Percentiles rank a stretch among this genome's conserved stretches.
Evolutionary conservation across 2,888 invertebrate genomes (phyloP).

Genomic region (Lasioglossum figueresi): DNA sequence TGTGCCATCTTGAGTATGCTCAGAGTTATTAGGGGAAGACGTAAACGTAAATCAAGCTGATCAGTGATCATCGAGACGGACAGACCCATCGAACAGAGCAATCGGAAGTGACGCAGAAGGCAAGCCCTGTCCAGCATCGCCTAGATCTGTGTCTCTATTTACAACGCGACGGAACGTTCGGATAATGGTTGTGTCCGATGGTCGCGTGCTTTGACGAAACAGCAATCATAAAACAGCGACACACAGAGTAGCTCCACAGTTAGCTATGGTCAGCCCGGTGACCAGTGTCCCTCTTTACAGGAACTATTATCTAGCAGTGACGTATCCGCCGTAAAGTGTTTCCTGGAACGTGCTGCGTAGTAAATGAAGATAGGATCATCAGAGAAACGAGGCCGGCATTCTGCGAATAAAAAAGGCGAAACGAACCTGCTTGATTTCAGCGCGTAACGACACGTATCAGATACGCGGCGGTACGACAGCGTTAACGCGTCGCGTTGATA

Average conservation of each 20-base stretch:
- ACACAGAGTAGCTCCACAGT: not conserved
- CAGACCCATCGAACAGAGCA: not conserved
- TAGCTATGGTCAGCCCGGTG: not conserved
- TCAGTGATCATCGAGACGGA: too few species aligned
- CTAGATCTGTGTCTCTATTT: not conserved
- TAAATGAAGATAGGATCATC: conserved; percentile 58
- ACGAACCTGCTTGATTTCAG: not conserved
- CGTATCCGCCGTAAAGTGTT: conserved; percentile 54
- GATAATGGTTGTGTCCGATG: not conserved
- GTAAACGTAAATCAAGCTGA: too few species aligned
- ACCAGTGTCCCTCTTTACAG: conserved; percentile 29
- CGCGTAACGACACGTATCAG: not conserved
- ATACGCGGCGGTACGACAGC: not conserved
- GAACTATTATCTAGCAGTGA: conserved; percentile 42
- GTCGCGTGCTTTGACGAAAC: conserved; percentile 16
- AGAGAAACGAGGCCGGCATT: conserved; percentile 52
- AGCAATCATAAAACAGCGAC: not conserved
- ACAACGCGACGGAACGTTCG: not conserved
- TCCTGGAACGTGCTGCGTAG: conserved; percentile 58
- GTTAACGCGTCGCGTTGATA: conserved; percentile 29
- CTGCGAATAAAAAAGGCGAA: not conserved
- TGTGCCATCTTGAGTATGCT: too few species aligned
- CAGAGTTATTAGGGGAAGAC: too few species aligned
- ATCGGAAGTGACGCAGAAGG: not conserved
- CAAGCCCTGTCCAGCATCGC: not conserved